Percentiles rank a stretch among this genome's conserved stretches.
Evolutionary conservation across 1,140 invertebrate genomes (phyloP).

Genomic region (Maconellicoccus hirsutus): DNA sequence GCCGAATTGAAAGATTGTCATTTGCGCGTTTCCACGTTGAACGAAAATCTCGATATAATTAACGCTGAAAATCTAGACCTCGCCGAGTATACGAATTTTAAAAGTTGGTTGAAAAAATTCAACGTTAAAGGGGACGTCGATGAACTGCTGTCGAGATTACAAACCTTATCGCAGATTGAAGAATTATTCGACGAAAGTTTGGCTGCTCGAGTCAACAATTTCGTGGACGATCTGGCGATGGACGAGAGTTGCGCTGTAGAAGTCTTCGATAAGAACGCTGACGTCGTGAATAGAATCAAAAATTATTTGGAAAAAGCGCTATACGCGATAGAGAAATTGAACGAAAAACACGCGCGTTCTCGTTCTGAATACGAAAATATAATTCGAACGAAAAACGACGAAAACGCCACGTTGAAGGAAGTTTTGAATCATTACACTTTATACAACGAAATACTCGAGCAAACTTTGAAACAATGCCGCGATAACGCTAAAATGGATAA

Average conservation of each 20-base stretch:
- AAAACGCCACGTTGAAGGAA: neutral
- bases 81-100: neutral
- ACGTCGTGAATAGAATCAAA: neutral
- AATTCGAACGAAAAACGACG: conserved; percentile 5
- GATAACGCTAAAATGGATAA: neutral
- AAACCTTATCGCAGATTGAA: neutral
- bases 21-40: neutral
- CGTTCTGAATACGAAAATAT: neutral
- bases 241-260: neutral
- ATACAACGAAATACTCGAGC: neutral
- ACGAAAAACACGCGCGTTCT: neutral
- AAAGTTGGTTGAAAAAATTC: neutral
- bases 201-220: neutral
- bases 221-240: neutral
- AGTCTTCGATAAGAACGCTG: neutral
- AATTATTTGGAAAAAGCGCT: neutral
- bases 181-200: neutral
- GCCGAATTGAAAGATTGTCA: neutral
- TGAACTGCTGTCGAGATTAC: neutral
- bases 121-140: neutral
- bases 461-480: neutral
- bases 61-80: neutral
- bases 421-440: neutral
- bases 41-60: neutral
- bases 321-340: neutral